Percentiles rank a stretch among this genome's conserved stretches.
Evolutionary conservation across 2,113 vertebrate species (phyloP).

Genomic region (Cebidichthys violaceus): DNA sequence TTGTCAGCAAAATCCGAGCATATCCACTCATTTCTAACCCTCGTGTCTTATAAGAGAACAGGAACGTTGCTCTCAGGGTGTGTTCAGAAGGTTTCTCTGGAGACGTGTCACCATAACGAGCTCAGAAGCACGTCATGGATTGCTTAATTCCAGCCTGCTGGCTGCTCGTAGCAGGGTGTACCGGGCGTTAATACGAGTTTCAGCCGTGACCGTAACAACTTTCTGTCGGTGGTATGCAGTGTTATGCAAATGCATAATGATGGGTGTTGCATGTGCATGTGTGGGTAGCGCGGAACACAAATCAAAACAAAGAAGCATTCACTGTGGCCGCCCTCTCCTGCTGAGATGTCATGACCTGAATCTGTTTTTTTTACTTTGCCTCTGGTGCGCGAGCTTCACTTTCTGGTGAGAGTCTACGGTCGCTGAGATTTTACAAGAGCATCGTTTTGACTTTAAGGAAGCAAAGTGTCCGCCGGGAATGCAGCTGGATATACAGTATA

Average conservation of each 20-base stretch:
- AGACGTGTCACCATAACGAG: slow-evolving; percentile 54
- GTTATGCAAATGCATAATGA: slow-evolving; percentile 32
- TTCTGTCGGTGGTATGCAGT: slow-evolving; percentile 15
- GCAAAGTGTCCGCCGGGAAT: slow-evolving; percentile 36
- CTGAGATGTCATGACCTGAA: slow-evolving; percentile 39
- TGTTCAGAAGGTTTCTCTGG: background rate
- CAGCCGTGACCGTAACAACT: background rate
- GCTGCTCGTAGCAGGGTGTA: slow-evolving; percentile 36
- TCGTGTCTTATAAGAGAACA: slow-evolving; percentile 20
- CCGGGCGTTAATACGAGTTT: slow-evolving; percentile 14
- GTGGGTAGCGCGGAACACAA: slow-evolving; percentile 44
- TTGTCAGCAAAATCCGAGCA: too few species aligned
- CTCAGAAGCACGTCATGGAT: slow-evolving; percentile 52
- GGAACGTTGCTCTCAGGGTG: slow-evolving; percentile 59
- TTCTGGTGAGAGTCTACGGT: background rate
- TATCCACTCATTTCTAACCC: background rate
- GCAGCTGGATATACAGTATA: slow-evolving; percentile 38
- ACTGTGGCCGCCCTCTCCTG: slow-evolving; percentile 32
- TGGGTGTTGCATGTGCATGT: slow-evolving; percentile 54
- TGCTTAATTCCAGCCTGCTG: slow-evolving; percentile 21
- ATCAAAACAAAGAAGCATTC: slow-evolving; percentile 61
- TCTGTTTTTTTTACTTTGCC: slow-evolving; percentile 18
- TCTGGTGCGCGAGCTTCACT: slow-evolving; percentile 9
- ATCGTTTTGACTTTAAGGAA: slow-evolving; percentile 39
- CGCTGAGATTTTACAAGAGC: slow-evolving; percentile 48